A percentile compares a stretch with the other conserved stretches of the same genome.
These are phyloP conservation scores for Columba livia DNA, from an alignment of 2,113 vertebrate genomes.

Conservation along the genomic window DNA sequence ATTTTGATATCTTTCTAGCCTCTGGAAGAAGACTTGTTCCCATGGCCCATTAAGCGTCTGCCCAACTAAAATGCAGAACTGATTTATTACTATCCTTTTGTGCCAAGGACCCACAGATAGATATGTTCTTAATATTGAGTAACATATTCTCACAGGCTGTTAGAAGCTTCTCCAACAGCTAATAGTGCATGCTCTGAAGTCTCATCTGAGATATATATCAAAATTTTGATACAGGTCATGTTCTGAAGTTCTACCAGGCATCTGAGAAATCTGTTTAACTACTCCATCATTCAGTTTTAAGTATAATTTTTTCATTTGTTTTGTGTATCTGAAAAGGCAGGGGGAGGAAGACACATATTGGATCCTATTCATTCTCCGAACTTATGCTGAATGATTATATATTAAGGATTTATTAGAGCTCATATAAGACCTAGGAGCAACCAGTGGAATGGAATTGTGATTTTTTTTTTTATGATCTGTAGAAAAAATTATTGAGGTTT, in stretches of 20 bases:
- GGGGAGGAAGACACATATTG: neutral
- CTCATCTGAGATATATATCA: neutral
- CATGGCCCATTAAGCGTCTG: neutral
- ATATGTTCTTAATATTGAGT: neutral
- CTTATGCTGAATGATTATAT: neutral
- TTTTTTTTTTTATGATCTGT: neutral
- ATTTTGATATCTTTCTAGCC: neutral
- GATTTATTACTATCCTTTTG: neutral
- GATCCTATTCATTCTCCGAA: neutral
- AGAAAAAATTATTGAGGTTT: neutral
- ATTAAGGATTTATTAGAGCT: neutral
- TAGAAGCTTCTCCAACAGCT: neutral
- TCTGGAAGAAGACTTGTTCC: neutral
- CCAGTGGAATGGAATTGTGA: neutral
- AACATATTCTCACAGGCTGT: neutral
- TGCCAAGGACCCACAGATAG: neutral
- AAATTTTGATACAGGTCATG: neutral
- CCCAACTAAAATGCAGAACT: neutral
- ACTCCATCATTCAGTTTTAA: neutral
- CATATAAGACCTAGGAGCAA: neutral
- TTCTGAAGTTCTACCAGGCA: neutral
- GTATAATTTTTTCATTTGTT: neutral
- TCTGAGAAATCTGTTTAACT: neutral
- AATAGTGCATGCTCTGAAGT: neutral
- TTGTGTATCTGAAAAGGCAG: neutral